Evolutionary conservation across 2,888 invertebrate species (phyloP).

Genomic region (Nomada lathburiana): DNA sequence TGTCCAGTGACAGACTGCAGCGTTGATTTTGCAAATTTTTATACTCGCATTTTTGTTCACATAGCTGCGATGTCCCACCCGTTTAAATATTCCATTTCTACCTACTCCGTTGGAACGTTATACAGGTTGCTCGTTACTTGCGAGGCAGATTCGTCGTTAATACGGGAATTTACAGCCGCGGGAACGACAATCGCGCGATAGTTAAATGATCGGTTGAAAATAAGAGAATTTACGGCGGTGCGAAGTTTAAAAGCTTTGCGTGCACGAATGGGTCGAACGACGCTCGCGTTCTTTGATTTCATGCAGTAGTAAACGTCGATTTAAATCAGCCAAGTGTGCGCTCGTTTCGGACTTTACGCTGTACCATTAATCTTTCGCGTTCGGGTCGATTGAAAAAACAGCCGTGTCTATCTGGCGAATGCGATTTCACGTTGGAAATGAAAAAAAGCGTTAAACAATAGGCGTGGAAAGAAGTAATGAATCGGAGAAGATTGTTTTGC

Average conservation of each 20-base stretch:
- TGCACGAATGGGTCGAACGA: neutral
- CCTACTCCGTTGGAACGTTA: neutral
- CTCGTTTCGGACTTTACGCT: slow-evolving; percentile 17
- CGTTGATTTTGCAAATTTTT: neutral
- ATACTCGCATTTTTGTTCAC: neutral
- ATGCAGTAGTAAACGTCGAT: slow-evolving; percentile 51
- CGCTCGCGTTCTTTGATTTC: slow-evolving; percentile 32
- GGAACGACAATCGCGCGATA: slow-evolving; percentile 7
- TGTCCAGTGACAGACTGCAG: neutral
- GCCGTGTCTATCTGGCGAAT: neutral
- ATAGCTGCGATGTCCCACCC: neutral
- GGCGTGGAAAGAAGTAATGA: neutral
- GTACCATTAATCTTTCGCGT: slow-evolving; percentile 34
- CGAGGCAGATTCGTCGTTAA: neutral
- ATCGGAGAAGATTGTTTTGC: neutral
- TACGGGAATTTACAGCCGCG: neutral
- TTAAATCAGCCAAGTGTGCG: slow-evolving; percentile 41
- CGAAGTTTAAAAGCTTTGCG: slow-evolving; percentile 13
- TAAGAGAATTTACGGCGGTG: neutral
- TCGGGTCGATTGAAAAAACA: slow-evolving; percentile 24
- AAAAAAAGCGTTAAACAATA: neutral
- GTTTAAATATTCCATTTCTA: neutral
- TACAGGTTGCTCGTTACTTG: slow-evolving; percentile 1
- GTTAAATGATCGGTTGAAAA: slow-evolving; percentile 14
- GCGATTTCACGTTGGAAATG: neutral